Base-by-base conservation (phyloP, 2,113 vertebrate genomes). In the Potamarius usumacintae region DNA sequence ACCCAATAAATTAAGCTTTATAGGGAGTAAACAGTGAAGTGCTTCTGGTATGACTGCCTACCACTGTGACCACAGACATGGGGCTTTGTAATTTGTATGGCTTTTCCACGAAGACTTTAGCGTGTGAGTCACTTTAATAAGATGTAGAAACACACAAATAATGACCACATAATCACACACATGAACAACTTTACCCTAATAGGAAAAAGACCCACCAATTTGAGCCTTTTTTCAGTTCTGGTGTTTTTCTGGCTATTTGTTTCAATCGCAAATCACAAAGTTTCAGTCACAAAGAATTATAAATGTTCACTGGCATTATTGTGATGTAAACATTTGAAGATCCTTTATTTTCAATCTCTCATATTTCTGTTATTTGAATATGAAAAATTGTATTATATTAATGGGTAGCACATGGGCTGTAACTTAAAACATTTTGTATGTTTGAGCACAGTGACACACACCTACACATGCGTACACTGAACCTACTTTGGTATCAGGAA, bases 1-100 rank as follows among this genome's bases (percentile, higher is more conserved):
- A 6, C 62, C 87, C 18, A 78, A 92, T 93, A 92, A 92, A 93
- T 90, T 87, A 89, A 84, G 77, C 27, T 88, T 88, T 89, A 91
- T 90, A 89, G 89, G 88, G 90, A 83, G 83, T 85, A 82, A 89
- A 90, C 42, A 67, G 30, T 30, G 18, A 65, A 65, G 57, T 58
- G 67, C 79, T 86, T 78, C 82, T 34, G 18, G 22, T 52, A 83
- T n/a, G 55, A 87, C 74, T 58, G 67, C 79, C 15, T 87, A 88
- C 57, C 2, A 60, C 30, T 71, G 60, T 80, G 72, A 86, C 71
- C 82, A 62, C 78, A 71, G 80, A 90, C 83, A 48, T 34, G 17
- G 27, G 48, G 57, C 57, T 81, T 42, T 42, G 30, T 20, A 42
- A 60, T 60, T 81, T 1, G 18, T 53, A 8, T 69, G 63, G 15